Conservation (phyloP, 2,113 vertebrate genomes). For the Tichodroma muraria region DNA sequence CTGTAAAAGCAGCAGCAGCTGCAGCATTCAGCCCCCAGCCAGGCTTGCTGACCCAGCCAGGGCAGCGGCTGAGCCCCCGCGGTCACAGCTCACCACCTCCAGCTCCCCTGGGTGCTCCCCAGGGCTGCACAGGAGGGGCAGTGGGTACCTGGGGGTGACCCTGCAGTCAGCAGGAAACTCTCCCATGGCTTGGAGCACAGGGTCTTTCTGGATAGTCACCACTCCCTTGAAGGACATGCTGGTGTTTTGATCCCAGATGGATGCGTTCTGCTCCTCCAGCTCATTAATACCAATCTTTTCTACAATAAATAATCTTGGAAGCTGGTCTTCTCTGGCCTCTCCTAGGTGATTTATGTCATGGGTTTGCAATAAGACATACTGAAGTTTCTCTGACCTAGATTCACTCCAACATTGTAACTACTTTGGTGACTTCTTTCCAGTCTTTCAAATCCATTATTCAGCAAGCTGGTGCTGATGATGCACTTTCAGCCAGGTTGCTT, state of each 20-base stretch:
- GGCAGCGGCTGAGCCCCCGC: fast-evolving
- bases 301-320: neutral
- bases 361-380: conserved; percentile 20
- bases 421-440: conserved; percentile 39
- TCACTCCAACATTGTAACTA: neutral
- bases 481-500: conserved; percentile 52
- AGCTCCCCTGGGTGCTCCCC: fast-evolving
- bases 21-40: neutral
- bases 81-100: fast-evolving
- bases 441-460: conserved; percentile 59
- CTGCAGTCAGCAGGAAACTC: neutral
- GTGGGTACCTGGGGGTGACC: fast-evolving
- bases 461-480: conserved; percentile 38
- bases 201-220: neutral
- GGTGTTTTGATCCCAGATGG: neutral
- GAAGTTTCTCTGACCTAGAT: conserved; percentile 49
- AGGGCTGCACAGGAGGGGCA: neutral
- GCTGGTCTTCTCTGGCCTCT: conserved; percentile 1
- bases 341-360: conserved; percentile 42
- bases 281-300: conserved; percentile 41
- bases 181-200: neutral
- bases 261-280: neutral
- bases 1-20: neutral
- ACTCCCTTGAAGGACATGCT: neutral
- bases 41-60: neutral